Conservation (phyloP, 2,797 vertebrate species). For the Rhinichthys osculus region DNA sequence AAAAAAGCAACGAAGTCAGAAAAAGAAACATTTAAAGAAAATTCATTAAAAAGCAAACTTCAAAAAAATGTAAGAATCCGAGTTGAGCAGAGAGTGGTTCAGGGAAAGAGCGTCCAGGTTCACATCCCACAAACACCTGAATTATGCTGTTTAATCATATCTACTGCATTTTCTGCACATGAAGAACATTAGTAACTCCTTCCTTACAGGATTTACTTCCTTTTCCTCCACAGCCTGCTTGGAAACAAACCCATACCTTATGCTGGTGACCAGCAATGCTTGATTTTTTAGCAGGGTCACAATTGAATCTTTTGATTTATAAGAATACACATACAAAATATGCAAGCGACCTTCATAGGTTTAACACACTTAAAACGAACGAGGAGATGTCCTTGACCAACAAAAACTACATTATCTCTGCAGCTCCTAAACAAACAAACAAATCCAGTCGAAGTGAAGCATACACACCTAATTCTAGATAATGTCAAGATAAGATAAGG, state of each 20-base stretch:
- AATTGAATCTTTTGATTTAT: constrained; percentile 8
- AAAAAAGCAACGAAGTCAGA: background rate
- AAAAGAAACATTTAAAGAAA: background rate
- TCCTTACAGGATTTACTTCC: background rate
- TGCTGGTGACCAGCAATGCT: background rate
- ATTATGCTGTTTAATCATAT: constrained; percentile 33
- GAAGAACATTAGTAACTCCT: constrained; percentile 4
- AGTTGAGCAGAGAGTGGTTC: constrained; percentile 1
- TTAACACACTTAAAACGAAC: background rate
- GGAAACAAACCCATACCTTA: background rate
- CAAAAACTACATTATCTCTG: background rate
- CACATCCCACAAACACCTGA: constrained; percentile 9
- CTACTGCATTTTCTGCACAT: constrained; percentile 7
- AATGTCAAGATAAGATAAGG: constrained; percentile 37
- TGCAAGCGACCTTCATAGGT: background rate
- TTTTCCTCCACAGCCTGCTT: background rate
- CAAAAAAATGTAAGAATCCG: background rate
- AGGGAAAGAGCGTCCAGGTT: background rate
- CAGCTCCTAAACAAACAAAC: constrained; percentile 13
- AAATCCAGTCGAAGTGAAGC: background rate
- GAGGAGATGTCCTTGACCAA: background rate
- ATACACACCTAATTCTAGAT: constrained; percentile 2
- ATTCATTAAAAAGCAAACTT: background rate
- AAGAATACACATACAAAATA: background rate
- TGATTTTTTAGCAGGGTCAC: background rate